These are phyloP conservation scores for Ceratotherium simum DNA, from an alignment of 2,113 vertebrate species.

Conservation along the genomic window DNA sequence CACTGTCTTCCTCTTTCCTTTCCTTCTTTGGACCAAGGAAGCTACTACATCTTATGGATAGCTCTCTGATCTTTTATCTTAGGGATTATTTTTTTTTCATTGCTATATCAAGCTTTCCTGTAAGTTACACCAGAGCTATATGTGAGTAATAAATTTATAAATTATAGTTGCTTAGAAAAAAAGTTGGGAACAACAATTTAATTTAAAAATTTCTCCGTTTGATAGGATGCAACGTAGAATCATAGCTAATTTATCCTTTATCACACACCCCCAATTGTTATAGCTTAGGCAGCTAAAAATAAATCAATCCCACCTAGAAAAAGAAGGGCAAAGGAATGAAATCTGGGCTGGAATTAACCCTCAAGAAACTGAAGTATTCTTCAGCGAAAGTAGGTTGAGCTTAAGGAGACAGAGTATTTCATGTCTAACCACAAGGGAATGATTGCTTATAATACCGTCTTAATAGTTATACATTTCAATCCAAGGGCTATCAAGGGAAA, in stretches of 20 bases:
- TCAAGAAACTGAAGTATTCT: neutral
- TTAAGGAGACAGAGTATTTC: slow-evolving; percentile 19
- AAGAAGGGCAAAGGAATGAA: slow-evolving; percentile 14
- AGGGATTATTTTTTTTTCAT: neutral
- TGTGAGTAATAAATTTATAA: slow-evolving; percentile 43
- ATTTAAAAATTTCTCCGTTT: neutral
- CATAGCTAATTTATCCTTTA: neutral
- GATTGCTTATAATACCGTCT: slow-evolving; percentile 10
- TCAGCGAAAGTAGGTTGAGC: neutral
- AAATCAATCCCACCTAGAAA: neutral
- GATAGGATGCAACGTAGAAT: slow-evolving; percentile 34
- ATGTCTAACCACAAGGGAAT: neutral
- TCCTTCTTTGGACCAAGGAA: neutral
- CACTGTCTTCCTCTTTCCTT: neutral
- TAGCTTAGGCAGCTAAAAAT: slow-evolving; percentile 36
- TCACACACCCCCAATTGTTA: neutral
- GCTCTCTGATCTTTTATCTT: neutral
- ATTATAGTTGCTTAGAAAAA: slow-evolving; percentile 58
- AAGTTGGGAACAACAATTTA: neutral
- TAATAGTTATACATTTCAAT: slow-evolving; percentile 40
- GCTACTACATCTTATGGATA: neutral
- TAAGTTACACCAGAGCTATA: neutral
- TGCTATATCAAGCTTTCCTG: neutral
- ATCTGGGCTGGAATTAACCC: slow-evolving; percentile 37
- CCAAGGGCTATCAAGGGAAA: neutral